Evolutionary conservation across 2,888 invertebrate species (phyloP), one percentile per base, ranked within the genome.

Genomic region (Limnephilus lunatus): DNA sequence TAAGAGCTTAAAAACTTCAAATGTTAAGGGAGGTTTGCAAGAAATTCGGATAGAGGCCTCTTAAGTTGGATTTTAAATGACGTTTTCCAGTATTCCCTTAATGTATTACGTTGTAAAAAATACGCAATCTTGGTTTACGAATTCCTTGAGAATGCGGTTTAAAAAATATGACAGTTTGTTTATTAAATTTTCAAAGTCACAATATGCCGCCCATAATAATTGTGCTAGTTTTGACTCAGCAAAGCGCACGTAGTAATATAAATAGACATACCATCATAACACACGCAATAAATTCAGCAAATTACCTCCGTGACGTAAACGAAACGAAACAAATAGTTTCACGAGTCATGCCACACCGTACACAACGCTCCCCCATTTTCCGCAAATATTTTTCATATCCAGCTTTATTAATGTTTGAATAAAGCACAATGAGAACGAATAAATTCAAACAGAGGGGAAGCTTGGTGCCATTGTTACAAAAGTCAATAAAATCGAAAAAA

Each of bases 401-500:
- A 31, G 88, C 88, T 89, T 68, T 89, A 89, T 89, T 80, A 89
- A 89, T 89, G 88, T 89, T 89, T 89, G 88, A 89, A 89, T 89
- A 89, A 32, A 89, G 35, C 88, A 89, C 88, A 89, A 89, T 89
- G 88, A 89, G 88, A 80, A 80, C 31, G 88, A 81, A 89, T 89
- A 89, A 91, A 85, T 91, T 91, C 91, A 80, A 80, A 80, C 86
- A 86, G 44, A 90, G 91, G 44, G 48, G 82, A 90, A 44, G 90
- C 90, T 35, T 39, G 80, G 89, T 90, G 48, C 92, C 68, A 92
- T 92, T 92, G 92, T 92, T 92, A 81, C 81, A 90, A 92, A 92
- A 92, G 92, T 92, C 92, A 92, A 92, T 92, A 92, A 92, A 92
- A 90, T 90, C 92, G 92, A 86, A 86, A 92, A 89, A 90, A 90